Evolutionary conservation across 2,113 vertebrate genomes (phyloP).

Genomic region (Albula glossodonta): DNA sequence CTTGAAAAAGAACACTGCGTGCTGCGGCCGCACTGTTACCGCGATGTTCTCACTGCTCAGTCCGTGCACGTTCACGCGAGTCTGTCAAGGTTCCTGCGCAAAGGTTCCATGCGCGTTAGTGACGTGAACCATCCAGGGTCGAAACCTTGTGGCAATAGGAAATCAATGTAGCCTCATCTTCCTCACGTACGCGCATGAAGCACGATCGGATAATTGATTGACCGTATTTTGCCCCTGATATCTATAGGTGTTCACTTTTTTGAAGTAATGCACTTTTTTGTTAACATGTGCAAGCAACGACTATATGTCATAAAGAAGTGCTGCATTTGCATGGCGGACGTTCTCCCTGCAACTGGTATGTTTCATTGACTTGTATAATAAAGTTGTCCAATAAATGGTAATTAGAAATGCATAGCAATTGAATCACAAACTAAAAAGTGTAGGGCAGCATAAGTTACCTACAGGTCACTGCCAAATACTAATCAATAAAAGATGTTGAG

Average conservation of each 20-base stretch:
- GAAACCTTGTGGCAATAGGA: not conserved
- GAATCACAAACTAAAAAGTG: not conserved
- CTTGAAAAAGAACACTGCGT: not conserved
- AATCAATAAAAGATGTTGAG: no score
- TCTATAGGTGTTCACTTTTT: not conserved
- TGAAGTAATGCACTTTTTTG: not conserved
- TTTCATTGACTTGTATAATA: not conserved
- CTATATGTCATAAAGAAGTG: not conserved
- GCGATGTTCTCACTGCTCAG: not conserved
- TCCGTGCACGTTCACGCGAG: not conserved
- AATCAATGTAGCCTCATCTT: not conserved
- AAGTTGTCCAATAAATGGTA: not conserved
- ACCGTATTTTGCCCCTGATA: not conserved
- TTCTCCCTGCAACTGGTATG: not conserved
- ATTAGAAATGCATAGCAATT: not conserved
- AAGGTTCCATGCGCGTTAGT: not conserved
- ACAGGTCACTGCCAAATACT: no score
- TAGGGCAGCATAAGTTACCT: not conserved
- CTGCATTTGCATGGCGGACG: no score
- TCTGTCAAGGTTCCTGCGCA: constrained; percentile 9
- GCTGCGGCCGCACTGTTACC: not conserved
- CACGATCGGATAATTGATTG: not conserved
- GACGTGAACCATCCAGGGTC: not conserved
- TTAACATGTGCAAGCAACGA: not conserved
- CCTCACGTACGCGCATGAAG: not conserved